Evolutionary conservation across 2,113 vertebrate species (phyloP).

Genomic region (Oenanthe melanoleuca): DNA sequence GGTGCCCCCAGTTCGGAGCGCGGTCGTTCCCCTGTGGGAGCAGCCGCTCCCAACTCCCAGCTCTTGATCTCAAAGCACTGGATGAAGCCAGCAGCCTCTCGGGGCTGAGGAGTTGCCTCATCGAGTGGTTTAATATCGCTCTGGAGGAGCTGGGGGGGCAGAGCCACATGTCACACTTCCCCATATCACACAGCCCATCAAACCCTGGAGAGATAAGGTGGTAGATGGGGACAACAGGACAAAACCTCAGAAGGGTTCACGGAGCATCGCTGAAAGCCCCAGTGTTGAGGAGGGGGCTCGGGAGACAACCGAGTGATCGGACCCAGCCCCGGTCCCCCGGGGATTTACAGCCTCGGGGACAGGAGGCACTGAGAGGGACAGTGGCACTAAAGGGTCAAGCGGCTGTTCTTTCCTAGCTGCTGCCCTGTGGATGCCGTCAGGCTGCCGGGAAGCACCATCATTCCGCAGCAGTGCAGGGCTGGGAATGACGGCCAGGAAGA

Average conservation of each 20-base stretch:
- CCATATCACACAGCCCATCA: background rate
- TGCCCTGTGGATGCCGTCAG: background rate
- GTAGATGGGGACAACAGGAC: background rate
- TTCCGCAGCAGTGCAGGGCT: background rate
- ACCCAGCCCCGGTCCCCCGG: fast-evolving
- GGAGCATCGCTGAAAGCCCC: background rate
- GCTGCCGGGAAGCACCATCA: background rate
- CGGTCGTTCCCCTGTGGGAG: background rate
- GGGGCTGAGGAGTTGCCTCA: background rate
- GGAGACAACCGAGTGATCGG: fast-evolving
- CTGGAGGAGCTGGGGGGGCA: background rate
- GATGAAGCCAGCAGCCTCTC: background rate
- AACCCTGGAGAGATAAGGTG: background rate
- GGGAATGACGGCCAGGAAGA: background rate
- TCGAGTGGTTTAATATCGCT: background rate
- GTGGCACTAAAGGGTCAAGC: background rate
- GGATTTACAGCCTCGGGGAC: background rate
- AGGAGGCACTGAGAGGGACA: background rate
- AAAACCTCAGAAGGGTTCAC: fast-evolving
- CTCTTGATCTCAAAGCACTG: background rate
- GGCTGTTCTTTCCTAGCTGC: background rate
- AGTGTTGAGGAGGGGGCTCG: fast-evolving
- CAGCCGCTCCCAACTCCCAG: background rate
- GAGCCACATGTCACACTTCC: background rate
- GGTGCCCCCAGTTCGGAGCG: background rate